A percentile compares a stretch with the other conserved stretches of the same genome.
phyloP scores from a whole-genome alignment of 2,113 vertebrate species.

The Anoplopoma fimbria region DNA sequence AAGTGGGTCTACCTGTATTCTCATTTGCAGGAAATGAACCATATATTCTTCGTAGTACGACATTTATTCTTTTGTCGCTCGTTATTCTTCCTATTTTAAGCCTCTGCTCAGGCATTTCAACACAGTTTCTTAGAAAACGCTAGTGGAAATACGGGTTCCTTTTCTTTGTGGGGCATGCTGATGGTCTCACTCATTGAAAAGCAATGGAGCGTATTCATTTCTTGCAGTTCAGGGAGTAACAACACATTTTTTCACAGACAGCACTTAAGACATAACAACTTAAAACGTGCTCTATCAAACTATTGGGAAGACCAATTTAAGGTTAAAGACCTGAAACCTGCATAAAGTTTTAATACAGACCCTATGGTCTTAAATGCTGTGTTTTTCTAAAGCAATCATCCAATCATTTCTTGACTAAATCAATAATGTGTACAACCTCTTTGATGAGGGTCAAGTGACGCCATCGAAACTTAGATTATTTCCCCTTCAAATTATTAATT shows the following conservation, averaged over 20 bases:
- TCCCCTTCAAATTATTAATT: not conserved
- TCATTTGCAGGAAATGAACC: slow-evolving; percentile 2
- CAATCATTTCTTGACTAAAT: not conserved
- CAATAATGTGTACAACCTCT: not conserved
- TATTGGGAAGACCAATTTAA: no score
- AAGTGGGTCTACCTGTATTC: not conserved
- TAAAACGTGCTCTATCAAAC: not conserved
- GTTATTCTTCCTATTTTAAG: not conserved
- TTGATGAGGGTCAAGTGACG: not conserved
- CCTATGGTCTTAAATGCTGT: no score
- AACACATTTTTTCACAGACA: not conserved
- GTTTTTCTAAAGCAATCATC: not conserved
- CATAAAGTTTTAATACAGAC: no score
- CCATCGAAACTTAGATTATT: not conserved
- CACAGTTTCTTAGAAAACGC: not conserved
- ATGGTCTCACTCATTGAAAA: not conserved
- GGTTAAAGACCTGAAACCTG: not conserved
- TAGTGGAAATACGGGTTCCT: not conserved
- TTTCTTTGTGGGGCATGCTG: not conserved
- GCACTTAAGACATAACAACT: not conserved
- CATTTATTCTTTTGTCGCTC: not conserved
- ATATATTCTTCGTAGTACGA: not conserved
- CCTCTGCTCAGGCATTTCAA: not conserved
- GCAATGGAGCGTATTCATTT: not conserved
- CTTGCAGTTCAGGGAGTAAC: not conserved